These are phyloP conservation scores for Lithophane semibrunnea DNA, from an alignment of 2,888 invertebrate genomes.

Conservation along the genomic window DNA sequence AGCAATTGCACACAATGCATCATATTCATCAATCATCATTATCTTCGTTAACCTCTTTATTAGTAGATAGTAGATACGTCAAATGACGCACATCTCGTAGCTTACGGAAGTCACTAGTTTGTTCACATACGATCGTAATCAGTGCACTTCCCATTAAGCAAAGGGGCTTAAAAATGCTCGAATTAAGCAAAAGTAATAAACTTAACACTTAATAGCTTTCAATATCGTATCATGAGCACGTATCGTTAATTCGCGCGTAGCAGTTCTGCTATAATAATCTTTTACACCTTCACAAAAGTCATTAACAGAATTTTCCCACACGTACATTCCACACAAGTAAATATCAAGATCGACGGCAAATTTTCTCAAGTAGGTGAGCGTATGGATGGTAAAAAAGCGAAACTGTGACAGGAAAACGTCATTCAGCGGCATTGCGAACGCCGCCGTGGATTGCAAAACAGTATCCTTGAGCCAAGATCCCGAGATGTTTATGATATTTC, in stretches of 20 bases:
- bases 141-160: not conserved
- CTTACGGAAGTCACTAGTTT: not conserved
- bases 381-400: conserved; percentile 70
- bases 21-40: not conserved
- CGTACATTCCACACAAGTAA: conserved; percentile 43
- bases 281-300: conserved; percentile 47
- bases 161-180: not conserved
- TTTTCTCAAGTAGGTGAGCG: conserved; percentile 60
- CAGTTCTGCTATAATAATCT: conserved; percentile 37
- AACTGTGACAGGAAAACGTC: conserved; percentile 82
- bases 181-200: conserved; percentile 13
- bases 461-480: conserved; percentile 74
- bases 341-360: conserved; percentile 63
- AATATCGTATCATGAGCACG: conserved; percentile 29
- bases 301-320: conserved; percentile 58
- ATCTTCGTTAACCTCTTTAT: not conserved
- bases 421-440: conserved; percentile 74
- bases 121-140: not conserved
- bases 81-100: not conserved
- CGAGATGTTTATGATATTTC: conserved; percentile 85
- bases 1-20: not conserved
- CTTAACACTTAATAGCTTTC: conserved; percentile 5
- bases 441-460: conserved; percentile 73
- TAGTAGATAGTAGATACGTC: not conserved
- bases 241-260: conserved; percentile 14